Conservation (phyloP, 2,888 invertebrate species). For the Argyresthia goedartella region DNA sequence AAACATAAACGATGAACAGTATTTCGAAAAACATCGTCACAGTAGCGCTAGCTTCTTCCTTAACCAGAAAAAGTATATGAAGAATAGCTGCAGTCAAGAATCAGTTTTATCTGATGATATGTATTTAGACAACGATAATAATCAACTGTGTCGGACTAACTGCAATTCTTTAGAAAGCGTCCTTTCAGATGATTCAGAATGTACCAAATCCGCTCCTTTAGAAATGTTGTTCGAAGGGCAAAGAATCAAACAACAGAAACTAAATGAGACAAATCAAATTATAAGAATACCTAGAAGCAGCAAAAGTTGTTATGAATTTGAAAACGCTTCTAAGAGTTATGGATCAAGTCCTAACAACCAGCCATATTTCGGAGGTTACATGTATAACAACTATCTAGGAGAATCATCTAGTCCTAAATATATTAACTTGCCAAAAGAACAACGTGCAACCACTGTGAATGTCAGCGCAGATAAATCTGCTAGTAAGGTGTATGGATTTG, state of each 20-base stretch:
- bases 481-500: slow-evolving; percentile 51
- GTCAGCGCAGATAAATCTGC: slow-evolving; percentile 29
- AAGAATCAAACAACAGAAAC: slow-evolving; percentile 45
- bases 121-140: slow-evolving; percentile 51
- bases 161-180: slow-evolving; percentile 86
- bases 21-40: slow-evolving; percentile 71
- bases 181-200: slow-evolving; percentile 83
- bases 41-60: slow-evolving; percentile 88
- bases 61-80: slow-evolving; percentile 75
- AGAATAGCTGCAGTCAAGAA: slow-evolving; percentile 79
- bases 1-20: slow-evolving; percentile 49
- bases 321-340: slow-evolving; percentile 72
- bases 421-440: slow-evolving; percentile 20
- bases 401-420: slow-evolving; percentile 36
- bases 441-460: slow-evolving; percentile 14
- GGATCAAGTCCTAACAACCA: slow-evolving; percentile 74
- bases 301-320: slow-evolving; percentile 65
- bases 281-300: slow-evolving; percentile 46
- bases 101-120: slow-evolving; percentile 80
- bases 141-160: slow-evolving; percentile 74
- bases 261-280: slow-evolving; percentile 32
- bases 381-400: slow-evolving; percentile 60
- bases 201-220: slow-evolving; percentile 82
- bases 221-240: slow-evolving; percentile 77
- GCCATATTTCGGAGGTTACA: slow-evolving; percentile 64